A percentile compares a stretch with the other conserved stretches of the same genome.
These are phyloP conservation scores for Cryptocephalus primarius DNA, from an alignment of 2,888 invertebrate genomes.

Conservation along the genomic window DNA sequence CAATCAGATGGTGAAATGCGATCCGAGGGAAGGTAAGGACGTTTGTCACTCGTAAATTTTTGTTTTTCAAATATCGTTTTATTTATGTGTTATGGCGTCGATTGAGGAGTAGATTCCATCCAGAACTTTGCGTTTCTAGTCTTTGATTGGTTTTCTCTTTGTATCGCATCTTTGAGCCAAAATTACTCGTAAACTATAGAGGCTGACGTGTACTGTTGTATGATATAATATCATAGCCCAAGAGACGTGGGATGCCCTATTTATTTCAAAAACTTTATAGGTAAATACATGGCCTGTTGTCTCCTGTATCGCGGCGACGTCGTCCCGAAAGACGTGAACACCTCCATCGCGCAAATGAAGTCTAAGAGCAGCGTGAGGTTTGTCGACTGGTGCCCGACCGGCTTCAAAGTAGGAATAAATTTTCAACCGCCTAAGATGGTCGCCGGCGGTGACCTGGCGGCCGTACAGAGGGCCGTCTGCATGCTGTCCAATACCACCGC, in stretches of 20 bases:
- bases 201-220: too few relatives aligned
- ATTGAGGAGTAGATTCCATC: too few relatives aligned
- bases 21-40: conserved; percentile 55
- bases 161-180: too few relatives aligned
- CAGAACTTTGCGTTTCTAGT: too few relatives aligned
- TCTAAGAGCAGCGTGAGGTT: conserved; percentile 69
- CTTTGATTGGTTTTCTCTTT: too few relatives aligned
- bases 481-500: conserved; percentile 88
- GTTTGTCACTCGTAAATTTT: background rate
- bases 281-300: conserved; percentile 83
- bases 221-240: too few relatives aligned
- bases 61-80: background rate
- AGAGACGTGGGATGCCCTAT: too few relatives aligned
- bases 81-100: too few relatives aligned
- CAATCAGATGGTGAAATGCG: conserved; percentile 86
- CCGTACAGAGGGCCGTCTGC: conserved; percentile 77
- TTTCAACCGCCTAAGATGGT: conserved; percentile 66
- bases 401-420: conserved; percentile 57
- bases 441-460: conserved; percentile 66
- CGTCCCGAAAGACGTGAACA: conserved; percentile 80
- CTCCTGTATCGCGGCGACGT: conserved; percentile 83
- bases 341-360: conserved; percentile 69
- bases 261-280: conserved; percentile 1
- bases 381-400: conserved; percentile 93
- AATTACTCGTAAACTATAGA: too few relatives aligned